Base-by-base conservation (phyloP, 2,797 vertebrate genomes). In the Ceryle rudis region DNA sequence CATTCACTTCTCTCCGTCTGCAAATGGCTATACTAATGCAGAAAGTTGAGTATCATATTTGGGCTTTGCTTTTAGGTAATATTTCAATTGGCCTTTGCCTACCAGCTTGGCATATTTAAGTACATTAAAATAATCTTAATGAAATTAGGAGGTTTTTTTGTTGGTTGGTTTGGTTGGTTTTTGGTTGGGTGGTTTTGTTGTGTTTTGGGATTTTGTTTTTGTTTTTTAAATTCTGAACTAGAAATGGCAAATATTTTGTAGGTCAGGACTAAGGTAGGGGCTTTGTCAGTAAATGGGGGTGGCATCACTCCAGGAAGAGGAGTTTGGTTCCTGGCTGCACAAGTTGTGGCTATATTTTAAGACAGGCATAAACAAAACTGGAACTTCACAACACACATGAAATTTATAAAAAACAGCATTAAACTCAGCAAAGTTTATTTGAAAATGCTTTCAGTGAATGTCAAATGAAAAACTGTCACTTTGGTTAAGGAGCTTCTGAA, bases 21-120 rank as follows among this genome's bases (percentile, higher is more conserved):
- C 83, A 95, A 70, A 93, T 93, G 91, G 77, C 88, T 75, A 9
- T 60, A 54, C 90, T 96, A 86, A 94, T 81, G 85, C 73, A 86
- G 90, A 85, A 91, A 90, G 90, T 49, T 13, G 4, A 89, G 39
- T 73, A 72, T 77, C 78, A 77, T 79, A 82, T 22, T 79, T 6
- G 2, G 54, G 33, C 77, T 93, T 89, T 86, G 47, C 66, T 94
- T 95, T 74, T 71, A 61, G 52, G 65, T 89, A 85, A 39, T 87
- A 67, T 74, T 93, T 96, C 86, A 92, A 13, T 62, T 72, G 71
- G 90, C 86, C 86, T 89, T 94, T 83, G 58, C 57, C 83, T 82
- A 51, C 64, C 25, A 74, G 62, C 46, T 71, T 89, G 72, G 42
- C 4, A 6, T 49, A 51, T 88, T 83, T 77, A 87, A 94, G 33